Base-by-base conservation (phyloP, 2,797 vertebrate genomes). In the Columba guinea region DNA sequence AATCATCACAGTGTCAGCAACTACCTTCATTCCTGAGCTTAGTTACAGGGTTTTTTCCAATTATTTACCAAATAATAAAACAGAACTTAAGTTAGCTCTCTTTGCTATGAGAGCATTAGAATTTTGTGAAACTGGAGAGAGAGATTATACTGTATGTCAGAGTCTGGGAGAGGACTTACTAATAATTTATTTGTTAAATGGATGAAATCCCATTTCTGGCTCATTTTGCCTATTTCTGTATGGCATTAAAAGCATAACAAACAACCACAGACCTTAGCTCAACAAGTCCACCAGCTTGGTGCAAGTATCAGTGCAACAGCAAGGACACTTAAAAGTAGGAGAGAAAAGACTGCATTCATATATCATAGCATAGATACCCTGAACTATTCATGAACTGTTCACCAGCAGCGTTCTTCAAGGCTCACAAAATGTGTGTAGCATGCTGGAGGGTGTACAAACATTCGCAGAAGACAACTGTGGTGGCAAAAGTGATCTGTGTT, bases 1-100 rank as follows among this genome's bases (percentile, higher is more conserved):
- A 91, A 70, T 67, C n/a, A 87, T 84, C 75, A 83, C 85, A 84
- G 60, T 83, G 30, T 82, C 58, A 90, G 58, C 46, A 90, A 55
- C 69, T 90, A 70, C 48, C 58, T 89, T 82, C 32, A 78, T 91
- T 94, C 90, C 84, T 80, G 90, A 97, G 86, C 71, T 91, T 69
- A 56, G 24, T 71, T 52, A 69, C 13, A 55, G 10, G 18, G 28
- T 52, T 28, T 65, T 56, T 48, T 78, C 10, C 27, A 55, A 26
- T 84, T 90, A 70, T 63, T 34, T 44, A 49, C 34, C 11, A 76
- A 84, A 87, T 70, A 9, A 67, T 37, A 67, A 79, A 93, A 6
- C 30, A 73, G 65, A 71, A 82, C 30, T 73, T 73, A 48, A 67
- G 64, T 79, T 46, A 68, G 10, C 5, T 49, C 41, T 90, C 56